A percentile compares a stretch with the other conserved stretches of the same genome.
These are phyloP conservation scores for Netta rufina DNA, from an alignment of 2,797 vertebrate species.

Conservation along the genomic window DNA sequence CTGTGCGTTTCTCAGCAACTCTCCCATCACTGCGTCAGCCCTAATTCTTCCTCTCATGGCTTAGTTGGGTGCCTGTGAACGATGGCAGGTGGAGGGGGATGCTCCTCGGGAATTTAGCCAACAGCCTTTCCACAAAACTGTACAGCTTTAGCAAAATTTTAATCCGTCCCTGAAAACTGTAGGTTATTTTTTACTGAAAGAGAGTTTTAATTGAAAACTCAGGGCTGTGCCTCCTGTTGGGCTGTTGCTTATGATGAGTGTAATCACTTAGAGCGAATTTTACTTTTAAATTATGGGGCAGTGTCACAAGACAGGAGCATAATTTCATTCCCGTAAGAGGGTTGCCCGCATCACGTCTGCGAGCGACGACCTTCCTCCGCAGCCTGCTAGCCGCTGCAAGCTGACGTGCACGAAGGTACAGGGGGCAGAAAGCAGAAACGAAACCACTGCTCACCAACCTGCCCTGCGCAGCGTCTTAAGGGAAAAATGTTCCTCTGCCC, in stretches of 20 bases:
- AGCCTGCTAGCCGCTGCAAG: neutral
- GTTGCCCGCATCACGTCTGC: neutral
- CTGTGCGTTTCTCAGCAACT: neutral
- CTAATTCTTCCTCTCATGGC: neutral
- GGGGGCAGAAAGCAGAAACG: constrained; percentile 18
- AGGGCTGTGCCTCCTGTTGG: neutral
- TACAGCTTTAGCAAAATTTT: neutral
- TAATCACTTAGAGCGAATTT: neutral
- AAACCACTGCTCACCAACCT: neutral
- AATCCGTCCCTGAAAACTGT: neutral
- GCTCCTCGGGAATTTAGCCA: neutral
- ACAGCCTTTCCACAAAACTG: neutral
- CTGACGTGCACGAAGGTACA: neutral
- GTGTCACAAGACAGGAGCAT: neutral
- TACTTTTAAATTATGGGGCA: neutral
- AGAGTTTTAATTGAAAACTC: constrained; percentile 5
- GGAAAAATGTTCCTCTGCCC: neutral
- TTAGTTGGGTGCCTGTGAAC: neutral
- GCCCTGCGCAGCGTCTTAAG: neutral
- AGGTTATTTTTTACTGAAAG: neutral
- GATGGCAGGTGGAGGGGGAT: neutral
- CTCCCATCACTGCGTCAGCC: neutral
- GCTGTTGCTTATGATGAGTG: neutral
- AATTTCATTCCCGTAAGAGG: neutral
- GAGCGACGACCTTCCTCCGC: neutral